Conservation (phyloP, 2,797 vertebrate species). For the Gymnothorax javanicus region DNA sequence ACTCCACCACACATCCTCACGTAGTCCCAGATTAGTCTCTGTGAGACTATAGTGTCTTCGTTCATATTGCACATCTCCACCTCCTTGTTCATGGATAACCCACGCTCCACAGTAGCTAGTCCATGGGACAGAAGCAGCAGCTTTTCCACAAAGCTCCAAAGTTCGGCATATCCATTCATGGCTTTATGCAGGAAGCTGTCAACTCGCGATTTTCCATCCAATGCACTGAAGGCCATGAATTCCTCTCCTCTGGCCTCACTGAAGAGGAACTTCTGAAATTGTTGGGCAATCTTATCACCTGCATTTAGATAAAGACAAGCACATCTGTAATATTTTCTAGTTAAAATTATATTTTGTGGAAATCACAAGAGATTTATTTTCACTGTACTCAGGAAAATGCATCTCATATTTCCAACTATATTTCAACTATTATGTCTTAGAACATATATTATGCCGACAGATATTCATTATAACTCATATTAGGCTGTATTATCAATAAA, state of each 20-base stretch:
- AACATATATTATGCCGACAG: conserved; percentile 22
- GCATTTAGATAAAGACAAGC: conserved; percentile 38
- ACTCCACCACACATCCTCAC: conserved; percentile 40
- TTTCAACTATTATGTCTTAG: conserved; percentile 28
- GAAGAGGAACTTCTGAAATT: conserved; percentile 40
- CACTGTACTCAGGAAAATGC: background rate
- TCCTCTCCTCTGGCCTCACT: conserved; percentile 37
- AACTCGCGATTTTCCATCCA: conserved; percentile 20
- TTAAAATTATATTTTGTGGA: conserved; percentile 20
- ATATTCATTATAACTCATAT: background rate
- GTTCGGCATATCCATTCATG: background rate
- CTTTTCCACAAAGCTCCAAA: background rate
- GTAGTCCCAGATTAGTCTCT: conserved; percentile 38
- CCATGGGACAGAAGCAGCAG: background rate
- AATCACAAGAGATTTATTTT: conserved; percentile 33
- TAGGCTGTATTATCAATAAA: background rate
- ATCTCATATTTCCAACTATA: conserved; percentile 16
- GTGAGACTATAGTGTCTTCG: conserved; percentile 27
- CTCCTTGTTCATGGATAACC: conserved; percentile 40
- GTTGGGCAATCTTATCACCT: conserved; percentile 41
- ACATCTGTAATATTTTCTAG: conserved; percentile 24
- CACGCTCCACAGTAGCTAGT: background rate
- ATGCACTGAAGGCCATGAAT: conserved; percentile 35
- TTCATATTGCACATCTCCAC: conserved; percentile 27
- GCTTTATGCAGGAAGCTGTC: background rate